Evolutionary conservation across 2,113 vertebrate species (phyloP).

Genomic region (Petrocephalus microphthalmus): DNA sequence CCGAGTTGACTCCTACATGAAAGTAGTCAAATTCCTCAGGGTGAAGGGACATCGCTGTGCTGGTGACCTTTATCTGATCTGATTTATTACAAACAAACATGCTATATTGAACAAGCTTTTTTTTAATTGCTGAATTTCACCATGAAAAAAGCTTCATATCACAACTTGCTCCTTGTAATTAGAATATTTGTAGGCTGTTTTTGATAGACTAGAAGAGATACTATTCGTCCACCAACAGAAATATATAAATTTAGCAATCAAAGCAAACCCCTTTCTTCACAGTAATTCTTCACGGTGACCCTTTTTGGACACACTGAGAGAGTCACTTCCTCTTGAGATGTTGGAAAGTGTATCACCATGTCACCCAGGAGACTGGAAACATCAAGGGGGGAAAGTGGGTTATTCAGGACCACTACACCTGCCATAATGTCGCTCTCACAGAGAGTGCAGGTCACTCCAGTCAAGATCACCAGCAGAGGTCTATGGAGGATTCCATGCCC

Average conservation of each 20-base stretch:
- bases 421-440: not conserved
- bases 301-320: slow-evolving; percentile 66
- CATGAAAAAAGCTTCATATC: not conserved
- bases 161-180: not conserved
- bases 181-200: not conserved
- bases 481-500: not conserved
- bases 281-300: slow-evolving; percentile 73
- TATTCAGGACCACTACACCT: not conserved
- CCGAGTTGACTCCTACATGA: slow-evolving; percentile 73
- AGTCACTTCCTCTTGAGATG: slow-evolving; percentile 83
- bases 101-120: not conserved
- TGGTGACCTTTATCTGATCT: slow-evolving; percentile 68
- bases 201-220: not conserved
- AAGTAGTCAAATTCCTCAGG: slow-evolving; percentile 85
- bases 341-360: slow-evolving; percentile 73
- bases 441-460: not conserved
- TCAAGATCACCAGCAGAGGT: not conserved
- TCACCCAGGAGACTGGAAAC: slow-evolving; percentile 60
- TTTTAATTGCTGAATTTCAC: not conserved
- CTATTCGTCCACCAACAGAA: not conserved
- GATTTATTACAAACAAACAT: slow-evolving; percentile 28
- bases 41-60: slow-evolving; percentile 74
- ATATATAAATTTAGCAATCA: not conserved
- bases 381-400: not conserved
- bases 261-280: slow-evolving; percentile 71